Conservation (phyloP, 2,797 vertebrate species). For the Manis javanica region DNA sequence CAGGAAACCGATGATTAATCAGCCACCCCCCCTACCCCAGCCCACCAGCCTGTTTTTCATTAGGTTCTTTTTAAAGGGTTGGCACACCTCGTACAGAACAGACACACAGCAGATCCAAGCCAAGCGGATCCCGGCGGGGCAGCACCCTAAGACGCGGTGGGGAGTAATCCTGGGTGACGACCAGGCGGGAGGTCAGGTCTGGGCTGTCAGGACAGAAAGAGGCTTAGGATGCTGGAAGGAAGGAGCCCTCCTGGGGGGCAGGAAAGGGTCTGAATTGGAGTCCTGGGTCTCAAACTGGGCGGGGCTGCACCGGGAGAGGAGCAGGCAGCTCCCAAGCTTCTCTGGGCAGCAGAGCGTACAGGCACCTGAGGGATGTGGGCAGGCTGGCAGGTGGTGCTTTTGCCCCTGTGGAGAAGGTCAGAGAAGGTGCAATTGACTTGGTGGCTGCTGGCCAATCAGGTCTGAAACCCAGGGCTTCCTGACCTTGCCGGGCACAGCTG, state of each 20-base stretch:
- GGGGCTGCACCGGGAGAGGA: background rate
- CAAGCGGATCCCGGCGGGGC: background rate
- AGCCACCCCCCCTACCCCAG: background rate
- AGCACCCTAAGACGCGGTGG: background rate
- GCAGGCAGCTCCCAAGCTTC: background rate
- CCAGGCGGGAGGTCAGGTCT: background rate
- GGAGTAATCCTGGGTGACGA: background rate
- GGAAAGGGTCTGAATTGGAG: background rate
- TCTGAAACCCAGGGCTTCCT: background rate
- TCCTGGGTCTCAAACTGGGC: background rate
- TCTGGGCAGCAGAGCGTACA: background rate
- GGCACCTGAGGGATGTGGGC: background rate
- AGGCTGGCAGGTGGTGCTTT: background rate
- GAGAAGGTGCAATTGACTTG: background rate
- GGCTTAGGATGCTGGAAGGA: background rate
- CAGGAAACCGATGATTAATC: conserved; percentile 84
- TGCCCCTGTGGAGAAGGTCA: background rate
- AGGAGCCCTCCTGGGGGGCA: too few relatives aligned
- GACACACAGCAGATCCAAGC: background rate
- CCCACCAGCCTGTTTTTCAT: conserved; percentile 80
- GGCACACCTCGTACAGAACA: conserved; percentile 32
- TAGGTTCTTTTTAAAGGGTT: conserved; percentile 84
- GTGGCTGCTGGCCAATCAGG: background rate
- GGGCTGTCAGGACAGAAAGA: background rate
- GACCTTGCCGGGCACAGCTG: background rate